Evolutionary conservation across 2,113 vertebrate species (phyloP).

Genomic region (Lethenteron camtschaticum): DNA sequence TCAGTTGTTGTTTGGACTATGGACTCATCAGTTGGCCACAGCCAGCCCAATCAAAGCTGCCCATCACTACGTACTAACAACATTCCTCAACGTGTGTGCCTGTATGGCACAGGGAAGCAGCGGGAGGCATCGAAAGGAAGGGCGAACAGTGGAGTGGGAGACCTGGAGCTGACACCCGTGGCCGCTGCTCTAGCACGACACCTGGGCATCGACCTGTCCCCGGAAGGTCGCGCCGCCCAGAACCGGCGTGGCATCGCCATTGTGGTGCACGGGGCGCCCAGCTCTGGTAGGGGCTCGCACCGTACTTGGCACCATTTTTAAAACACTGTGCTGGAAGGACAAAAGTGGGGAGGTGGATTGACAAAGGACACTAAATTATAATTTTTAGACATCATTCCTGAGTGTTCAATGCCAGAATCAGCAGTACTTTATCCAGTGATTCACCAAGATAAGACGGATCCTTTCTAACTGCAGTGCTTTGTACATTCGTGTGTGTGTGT

Average conservation of each 20-base stretch:
- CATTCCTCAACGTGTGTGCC: neutral
- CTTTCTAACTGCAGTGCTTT: neutral
- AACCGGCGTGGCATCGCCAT: conserved; percentile 34
- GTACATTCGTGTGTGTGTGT: neutral
- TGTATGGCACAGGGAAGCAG: conserved; percentile 1
- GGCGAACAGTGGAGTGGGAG: conserved; percentile 15
- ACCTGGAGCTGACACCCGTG: conserved; percentile 27
- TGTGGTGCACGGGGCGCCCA: conserved; percentile 45
- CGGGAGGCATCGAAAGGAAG: neutral
- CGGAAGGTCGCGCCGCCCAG: conserved; percentile 18
- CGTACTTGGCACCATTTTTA: too few species aligned
- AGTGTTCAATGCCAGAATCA: too few species aligned
- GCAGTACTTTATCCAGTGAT: too few species aligned
- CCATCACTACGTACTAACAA: neutral
- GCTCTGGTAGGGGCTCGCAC: conserved; percentile 26
- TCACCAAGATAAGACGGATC: neutral
- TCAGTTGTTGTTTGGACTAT: too few species aligned
- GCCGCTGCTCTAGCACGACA: conserved; percentile 26
- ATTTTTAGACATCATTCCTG: too few species aligned
- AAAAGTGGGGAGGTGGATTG: neutral
- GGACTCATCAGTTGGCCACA: too few species aligned
- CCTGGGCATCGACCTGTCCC: conserved; percentile 24
- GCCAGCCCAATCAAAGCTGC: too few species aligned
- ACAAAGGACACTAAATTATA: neutral
- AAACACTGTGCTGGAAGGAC: too few species aligned